These are phyloP conservation scores for Dermatophagoides farinae DNA, from an alignment of 1,140 invertebrate species.

Conservation along the genomic window DNA sequence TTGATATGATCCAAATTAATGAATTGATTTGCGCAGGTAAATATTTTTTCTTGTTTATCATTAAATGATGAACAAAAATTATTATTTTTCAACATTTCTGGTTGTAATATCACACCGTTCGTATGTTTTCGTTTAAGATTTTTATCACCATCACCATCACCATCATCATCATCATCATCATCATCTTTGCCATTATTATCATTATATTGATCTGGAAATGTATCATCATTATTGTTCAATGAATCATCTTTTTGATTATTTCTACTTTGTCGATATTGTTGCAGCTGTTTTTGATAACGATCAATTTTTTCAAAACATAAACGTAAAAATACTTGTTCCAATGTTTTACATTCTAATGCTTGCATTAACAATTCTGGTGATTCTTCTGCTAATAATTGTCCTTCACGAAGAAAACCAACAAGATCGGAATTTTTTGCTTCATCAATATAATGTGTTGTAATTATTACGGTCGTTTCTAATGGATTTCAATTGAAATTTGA, in stretches of 20 bases:
- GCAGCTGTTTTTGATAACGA: neutral
- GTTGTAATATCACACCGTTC: neutral
- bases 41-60: neutral
- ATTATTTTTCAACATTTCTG: neutral
- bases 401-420: constrained; percentile 28
- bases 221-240: neutral
- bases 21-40: neutral
- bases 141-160: neutral
- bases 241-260: neutral
- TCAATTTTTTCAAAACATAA: constrained; percentile 38
- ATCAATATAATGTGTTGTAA: constrained; percentile 30
- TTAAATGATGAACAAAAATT: neutral
- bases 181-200: no score
- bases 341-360: constrained; percentile 15
- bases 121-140: neutral
- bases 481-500: neutral
- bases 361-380: constrained; percentile 23
- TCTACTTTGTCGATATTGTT: neutral
- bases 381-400: constrained; percentile 25
- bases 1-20: constrained; percentile 11
- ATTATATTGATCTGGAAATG: neutral
- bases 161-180: neutral
- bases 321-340: constrained; percentile 70
- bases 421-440: constrained; percentile 25
- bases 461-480: constrained; percentile 30